Percentiles rank a stretch among this genome's conserved stretches.
Conservation (phyloP, 2,888 invertebrate species). For the Orthosia gracilis region DNA sequence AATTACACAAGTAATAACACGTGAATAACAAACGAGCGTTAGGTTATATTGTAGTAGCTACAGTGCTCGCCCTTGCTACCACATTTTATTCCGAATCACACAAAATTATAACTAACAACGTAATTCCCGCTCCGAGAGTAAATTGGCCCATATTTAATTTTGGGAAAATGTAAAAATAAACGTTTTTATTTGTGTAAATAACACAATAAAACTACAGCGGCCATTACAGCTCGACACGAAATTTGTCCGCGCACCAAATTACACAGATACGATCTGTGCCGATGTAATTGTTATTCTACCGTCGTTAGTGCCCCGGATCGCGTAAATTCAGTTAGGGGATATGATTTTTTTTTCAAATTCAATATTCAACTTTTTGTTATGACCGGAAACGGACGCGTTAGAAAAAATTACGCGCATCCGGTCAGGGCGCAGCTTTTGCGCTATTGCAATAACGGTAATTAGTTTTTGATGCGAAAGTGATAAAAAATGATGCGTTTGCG, state of each 20-base stretch:
- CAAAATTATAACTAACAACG: slow-evolving; percentile 84
- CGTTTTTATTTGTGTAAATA: slow-evolving; percentile 92
- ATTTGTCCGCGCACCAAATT: slow-evolving; percentile 87
- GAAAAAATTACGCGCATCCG: slow-evolving; percentile 89
- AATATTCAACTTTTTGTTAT: slow-evolving; percentile 81
- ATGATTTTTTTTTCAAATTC: slow-evolving; percentile 86
- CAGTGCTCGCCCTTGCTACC: slow-evolving; percentile 51
- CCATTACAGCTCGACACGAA: slow-evolving; percentile 84
- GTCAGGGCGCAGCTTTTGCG: slow-evolving; percentile 79
- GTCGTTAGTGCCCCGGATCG: slow-evolving; percentile 88
- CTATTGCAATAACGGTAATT: slow-evolving; percentile 85
- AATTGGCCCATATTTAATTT: slow-evolving; percentile 91
- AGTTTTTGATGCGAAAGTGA: slow-evolving; percentile 74
- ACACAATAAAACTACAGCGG: slow-evolving; percentile 89
- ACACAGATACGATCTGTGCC: slow-evolving; percentile 88
- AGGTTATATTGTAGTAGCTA: slow-evolving; percentile 30
- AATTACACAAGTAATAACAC: slow-evolving; percentile 85
- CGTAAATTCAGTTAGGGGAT: slow-evolving; percentile 90
- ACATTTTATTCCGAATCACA: slow-evolving; percentile 73
- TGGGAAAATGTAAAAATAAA: slow-evolving; percentile 91
- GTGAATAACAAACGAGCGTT: slow-evolving; percentile 78
- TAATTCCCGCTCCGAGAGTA: slow-evolving; percentile 81
- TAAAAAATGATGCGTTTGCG: slow-evolving; percentile 74
- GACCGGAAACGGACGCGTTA: slow-evolving; percentile 88
- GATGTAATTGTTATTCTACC: slow-evolving; percentile 88